Evolutionary conservation across 2,113 vertebrate genomes (phyloP).

Genomic region (Ptilonorhynchus violaceus): DNA sequence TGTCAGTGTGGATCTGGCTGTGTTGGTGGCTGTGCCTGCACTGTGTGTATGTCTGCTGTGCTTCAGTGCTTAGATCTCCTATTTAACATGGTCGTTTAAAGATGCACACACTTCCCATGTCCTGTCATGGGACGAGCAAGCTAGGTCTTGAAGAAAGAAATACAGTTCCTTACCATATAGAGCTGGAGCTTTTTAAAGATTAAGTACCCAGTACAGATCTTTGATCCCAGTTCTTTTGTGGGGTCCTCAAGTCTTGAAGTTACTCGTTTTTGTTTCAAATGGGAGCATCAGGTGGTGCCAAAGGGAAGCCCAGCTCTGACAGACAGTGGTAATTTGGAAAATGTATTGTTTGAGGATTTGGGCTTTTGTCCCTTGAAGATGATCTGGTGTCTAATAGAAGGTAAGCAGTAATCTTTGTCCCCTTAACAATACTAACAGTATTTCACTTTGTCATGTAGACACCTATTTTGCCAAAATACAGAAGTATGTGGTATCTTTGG

Average conservation of each 20-base stretch:
- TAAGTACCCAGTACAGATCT: not conserved
- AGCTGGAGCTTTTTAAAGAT: not conserved
- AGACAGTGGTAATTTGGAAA: not conserved
- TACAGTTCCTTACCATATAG: not conserved
- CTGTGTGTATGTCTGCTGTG: not conserved
- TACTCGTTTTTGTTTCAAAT: not conserved
- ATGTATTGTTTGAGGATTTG: not conserved
- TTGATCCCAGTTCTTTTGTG: not conserved
- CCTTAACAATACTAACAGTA: not conserved
- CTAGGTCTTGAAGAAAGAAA: not conserved
- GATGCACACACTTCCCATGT: not conserved
- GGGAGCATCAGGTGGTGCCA: not conserved
- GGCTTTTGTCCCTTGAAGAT: not conserved
- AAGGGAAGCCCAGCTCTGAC: not conserved
- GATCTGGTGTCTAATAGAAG: not conserved
- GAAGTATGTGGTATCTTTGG: not conserved
- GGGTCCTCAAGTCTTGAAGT: not conserved
- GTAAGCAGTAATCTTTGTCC: not conserved
- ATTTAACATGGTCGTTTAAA: not conserved
- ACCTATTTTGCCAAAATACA: not conserved
- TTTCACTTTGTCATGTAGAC: not conserved
- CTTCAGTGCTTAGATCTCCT: not conserved
- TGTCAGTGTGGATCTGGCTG: not conserved
- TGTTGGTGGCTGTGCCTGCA: not conserved
- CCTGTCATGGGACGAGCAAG: not conserved